These are phyloP conservation scores for Agrenia bidenticulata DNA, from an alignment of 2,888 invertebrate species.

Conservation along the genomic window DNA sequence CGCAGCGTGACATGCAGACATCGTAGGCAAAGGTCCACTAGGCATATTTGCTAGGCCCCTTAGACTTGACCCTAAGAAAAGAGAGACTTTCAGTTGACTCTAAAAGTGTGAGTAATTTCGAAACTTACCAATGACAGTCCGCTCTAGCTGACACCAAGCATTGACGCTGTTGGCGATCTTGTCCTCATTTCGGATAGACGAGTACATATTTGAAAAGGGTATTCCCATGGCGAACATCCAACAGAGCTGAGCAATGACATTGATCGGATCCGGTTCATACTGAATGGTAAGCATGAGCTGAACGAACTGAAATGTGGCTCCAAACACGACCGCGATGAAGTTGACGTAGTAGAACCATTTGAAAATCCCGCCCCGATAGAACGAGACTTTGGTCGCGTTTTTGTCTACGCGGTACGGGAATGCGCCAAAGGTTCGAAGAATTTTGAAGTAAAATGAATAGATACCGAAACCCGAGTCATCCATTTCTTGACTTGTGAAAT, in stretches of 20 bases:
- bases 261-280: constrained; percentile 48
- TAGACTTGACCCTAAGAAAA: constrained; percentile 44
- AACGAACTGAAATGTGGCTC: constrained; percentile 45
- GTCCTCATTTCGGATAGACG: constrained; percentile 48
- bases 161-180: constrained; percentile 45
- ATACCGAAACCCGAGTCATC: constrained; percentile 51
- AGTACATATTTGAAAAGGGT: constrained; percentile 45
- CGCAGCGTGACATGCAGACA: constrained; percentile 48
- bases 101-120: too few species aligned
- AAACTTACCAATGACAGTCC: constrained; percentile 49
- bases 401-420: constrained; percentile 49
- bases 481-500: constrained; percentile 31
- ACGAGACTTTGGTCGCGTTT: constrained; percentile 42
- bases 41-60: constrained; percentile 48
- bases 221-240: constrained; percentile 52
- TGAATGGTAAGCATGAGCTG: constrained; percentile 49
- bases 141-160: constrained; percentile 47
- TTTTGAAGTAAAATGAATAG: constrained; percentile 47
- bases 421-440: constrained; percentile 45
- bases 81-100: too few species aligned
- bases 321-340: constrained; percentile 46
- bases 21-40: constrained; percentile 47
- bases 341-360: constrained; percentile 52
- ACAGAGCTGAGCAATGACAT: constrained; percentile 50
- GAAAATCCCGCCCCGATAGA: constrained; percentile 45